Conservation (phyloP, 2,888 invertebrate species). For the Melieria picta region DNA sequence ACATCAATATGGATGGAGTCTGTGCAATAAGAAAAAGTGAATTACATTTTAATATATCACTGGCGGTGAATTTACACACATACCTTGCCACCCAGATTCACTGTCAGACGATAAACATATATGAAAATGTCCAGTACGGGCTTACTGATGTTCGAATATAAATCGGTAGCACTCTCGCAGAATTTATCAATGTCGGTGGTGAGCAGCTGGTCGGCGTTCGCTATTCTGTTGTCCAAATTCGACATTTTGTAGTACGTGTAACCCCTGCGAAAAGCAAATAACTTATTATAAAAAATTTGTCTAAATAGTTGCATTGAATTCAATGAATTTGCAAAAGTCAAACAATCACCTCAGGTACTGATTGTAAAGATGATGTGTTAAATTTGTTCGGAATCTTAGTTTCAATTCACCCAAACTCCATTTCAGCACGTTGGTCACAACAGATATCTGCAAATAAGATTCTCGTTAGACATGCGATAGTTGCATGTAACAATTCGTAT, state of each 20-base stretch:
- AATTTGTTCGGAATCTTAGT: slow-evolving; percentile 86
- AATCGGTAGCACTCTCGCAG: slow-evolving; percentile 92
- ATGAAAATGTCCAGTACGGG: slow-evolving; percentile 94
- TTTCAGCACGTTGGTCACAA: slow-evolving; percentile 93
- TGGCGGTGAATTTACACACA: background rate
- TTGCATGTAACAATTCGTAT: background rate
- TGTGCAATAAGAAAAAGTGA: slow-evolving; percentile 55
- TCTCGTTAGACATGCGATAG: slow-evolving; percentile 30
- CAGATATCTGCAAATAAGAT: slow-evolving; percentile 75
- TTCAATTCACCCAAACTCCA: slow-evolving; percentile 95
- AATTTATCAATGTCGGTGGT: slow-evolving; percentile 98
- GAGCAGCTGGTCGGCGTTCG: slow-evolving; percentile 94
- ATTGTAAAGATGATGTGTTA: slow-evolving; percentile 87
- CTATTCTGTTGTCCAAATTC: slow-evolving; percentile 93
- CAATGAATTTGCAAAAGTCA: background rate
- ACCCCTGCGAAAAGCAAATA: slow-evolving; percentile 70
- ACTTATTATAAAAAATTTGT: background rate
- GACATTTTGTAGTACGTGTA: slow-evolving; percentile 97
- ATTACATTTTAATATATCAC: background rate
- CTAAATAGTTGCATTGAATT: background rate
- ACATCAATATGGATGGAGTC: slow-evolving; percentile 90
- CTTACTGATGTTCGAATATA: slow-evolving; percentile 97
- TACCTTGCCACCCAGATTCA: slow-evolving; percentile 84
- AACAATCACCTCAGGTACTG: slow-evolving; percentile 88
- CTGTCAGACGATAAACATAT: slow-evolving; percentile 89